Evolutionary conservation across 2,888 invertebrate species (phyloP).

Genomic region (Caenorhabditis sp.): DNA sequence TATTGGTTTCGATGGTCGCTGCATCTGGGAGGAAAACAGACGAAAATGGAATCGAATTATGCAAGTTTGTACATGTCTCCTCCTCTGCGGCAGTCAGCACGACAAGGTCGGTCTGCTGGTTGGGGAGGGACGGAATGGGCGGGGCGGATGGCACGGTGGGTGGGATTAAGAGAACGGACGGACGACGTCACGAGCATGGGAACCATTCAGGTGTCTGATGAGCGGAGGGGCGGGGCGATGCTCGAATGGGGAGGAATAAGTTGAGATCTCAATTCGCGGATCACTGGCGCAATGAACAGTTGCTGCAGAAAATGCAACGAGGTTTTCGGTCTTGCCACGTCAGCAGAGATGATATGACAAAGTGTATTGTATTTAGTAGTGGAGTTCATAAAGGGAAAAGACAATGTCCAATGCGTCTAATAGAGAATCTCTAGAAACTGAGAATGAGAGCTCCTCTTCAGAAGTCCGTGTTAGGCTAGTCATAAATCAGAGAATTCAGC

Average conservation of each 20-base stretch:
- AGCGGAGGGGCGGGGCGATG: not conserved
- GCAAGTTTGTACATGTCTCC: conserved; percentile 53
- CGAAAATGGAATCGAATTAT: conserved; percentile 36
- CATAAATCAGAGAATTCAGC: too few relatives aligned
- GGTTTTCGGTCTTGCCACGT: conserved; percentile 55
- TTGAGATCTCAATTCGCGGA: conserved; percentile 44
- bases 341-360: conserved; percentile 14
- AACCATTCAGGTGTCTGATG: conserved; percentile 24
- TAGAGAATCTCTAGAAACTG: not conserved
- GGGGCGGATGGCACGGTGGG: conserved; percentile 29
- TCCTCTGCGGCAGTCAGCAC: conserved; percentile 10
- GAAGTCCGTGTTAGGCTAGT: too few relatives aligned
- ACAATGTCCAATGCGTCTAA: too few relatives aligned
- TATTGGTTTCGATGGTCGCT: conserved; percentile 52
- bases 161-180: conserved; percentile 14
- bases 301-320: conserved; percentile 49
- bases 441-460: too few relatives aligned
- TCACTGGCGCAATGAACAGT: conserved; percentile 42
- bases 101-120: conserved; percentile 32
- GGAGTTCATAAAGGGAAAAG: not conserved
- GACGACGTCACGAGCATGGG: conserved; percentile 48
- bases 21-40: not conserved
- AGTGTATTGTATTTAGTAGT: not conserved
- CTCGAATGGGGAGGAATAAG: not conserved
- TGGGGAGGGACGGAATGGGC: conserved; percentile 24